Conservation (phyloP, 92 coral and sea anemone genomes). For the Bergia sp. region DNA sequence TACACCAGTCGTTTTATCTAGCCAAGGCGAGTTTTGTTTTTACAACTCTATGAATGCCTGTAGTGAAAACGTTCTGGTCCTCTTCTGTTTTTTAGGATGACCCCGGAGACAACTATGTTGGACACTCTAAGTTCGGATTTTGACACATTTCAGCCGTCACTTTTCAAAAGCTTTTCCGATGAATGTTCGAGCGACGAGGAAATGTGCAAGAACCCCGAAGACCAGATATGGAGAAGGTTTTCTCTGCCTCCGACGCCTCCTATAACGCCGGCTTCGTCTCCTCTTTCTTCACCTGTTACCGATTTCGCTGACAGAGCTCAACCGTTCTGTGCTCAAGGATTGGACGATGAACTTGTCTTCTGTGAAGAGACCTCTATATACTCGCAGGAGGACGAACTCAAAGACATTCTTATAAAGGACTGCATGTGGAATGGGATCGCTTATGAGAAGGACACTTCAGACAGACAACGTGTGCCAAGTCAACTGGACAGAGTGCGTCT, state of each 20-base stretch:
- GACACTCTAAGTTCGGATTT: slow-evolving; percentile 75
- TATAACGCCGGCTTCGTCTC: slow-evolving; percentile 81
- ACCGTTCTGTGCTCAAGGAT: slow-evolving; percentile 76
- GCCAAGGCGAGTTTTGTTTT: slow-evolving; percentile 40
- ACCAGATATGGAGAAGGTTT: slow-evolving; percentile 67
- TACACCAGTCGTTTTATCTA: slow-evolving; percentile 34
- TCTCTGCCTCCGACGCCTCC: slow-evolving; percentile 90
- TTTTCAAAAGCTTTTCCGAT: slow-evolving; percentile 80
- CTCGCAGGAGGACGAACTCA: slow-evolving; percentile 83
- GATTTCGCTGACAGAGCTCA: slow-evolving; percentile 74
- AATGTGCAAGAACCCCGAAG: slow-evolving; percentile 65
- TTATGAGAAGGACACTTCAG: slow-evolving; percentile 58
- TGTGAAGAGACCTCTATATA: slow-evolving; percentile 82
- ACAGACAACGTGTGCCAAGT: slow-evolving; percentile 50
- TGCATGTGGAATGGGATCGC: slow-evolving; percentile 99
- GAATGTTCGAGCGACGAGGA: slow-evolving; percentile 72
- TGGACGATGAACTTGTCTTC: slow-evolving; percentile 65
- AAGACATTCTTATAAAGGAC: slow-evolving; percentile 94
- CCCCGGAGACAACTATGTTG: slow-evolving; percentile 37
- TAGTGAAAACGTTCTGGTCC: slow-evolving; percentile 26
- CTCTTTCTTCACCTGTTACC: slow-evolving; percentile 68
- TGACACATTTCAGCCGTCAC: slow-evolving; percentile 74
- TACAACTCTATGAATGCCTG: slow-evolving; percentile 44
- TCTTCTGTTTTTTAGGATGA: slow-evolving; percentile 36
- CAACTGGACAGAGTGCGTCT: slow-evolving; percentile 81